These are phyloP conservation scores for Spinibarbus caldwelli DNA, from an alignment of 2,797 vertebrate genomes.

Conservation along the genomic window DNA sequence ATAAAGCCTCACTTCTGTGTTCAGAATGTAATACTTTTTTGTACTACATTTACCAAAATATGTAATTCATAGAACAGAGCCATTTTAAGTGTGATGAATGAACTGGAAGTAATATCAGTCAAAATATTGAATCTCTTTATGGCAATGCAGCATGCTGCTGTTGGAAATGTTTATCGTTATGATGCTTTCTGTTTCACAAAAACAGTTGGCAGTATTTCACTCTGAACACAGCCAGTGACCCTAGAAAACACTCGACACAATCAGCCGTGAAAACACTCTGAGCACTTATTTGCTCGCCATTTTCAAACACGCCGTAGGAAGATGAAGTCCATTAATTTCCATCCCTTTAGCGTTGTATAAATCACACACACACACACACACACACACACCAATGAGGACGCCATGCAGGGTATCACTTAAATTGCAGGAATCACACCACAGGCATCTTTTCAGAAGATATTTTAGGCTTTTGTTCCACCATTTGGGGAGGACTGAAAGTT, in stretches of 20 bases:
- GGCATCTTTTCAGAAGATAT: neutral
- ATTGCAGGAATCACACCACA: conserved; percentile 4
- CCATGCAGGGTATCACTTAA: conserved; percentile 3
- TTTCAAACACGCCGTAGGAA: conserved; percentile 3
- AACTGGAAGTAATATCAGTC: neutral
- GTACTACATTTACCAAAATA: neutral
- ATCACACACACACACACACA: neutral
- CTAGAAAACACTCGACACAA: neutral
- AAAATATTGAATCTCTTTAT: neutral
- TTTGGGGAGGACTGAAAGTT: conserved; percentile 37
- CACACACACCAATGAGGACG: neutral
- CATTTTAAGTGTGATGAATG: neutral
- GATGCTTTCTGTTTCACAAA: neutral
- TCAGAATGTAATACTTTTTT: neutral
- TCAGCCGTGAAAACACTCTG: neutral
- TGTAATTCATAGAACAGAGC: neutral
- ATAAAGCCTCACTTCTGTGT: neutral
- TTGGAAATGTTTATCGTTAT: neutral
- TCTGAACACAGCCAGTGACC: neutral
- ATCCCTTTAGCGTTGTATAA: neutral
- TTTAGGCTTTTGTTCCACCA: conserved; percentile 32
- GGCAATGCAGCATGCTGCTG: neutral
- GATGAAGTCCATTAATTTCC: conserved; percentile 32
- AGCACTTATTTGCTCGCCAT: conserved; percentile 11
- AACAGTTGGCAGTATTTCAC: neutral